A percentile compares a stretch with the other conserved stretches of the same genome.
These are phyloP conservation scores for Coendou prehensilis DNA, from an alignment of 2,797 vertebrate species.

Conservation along the genomic window DNA sequence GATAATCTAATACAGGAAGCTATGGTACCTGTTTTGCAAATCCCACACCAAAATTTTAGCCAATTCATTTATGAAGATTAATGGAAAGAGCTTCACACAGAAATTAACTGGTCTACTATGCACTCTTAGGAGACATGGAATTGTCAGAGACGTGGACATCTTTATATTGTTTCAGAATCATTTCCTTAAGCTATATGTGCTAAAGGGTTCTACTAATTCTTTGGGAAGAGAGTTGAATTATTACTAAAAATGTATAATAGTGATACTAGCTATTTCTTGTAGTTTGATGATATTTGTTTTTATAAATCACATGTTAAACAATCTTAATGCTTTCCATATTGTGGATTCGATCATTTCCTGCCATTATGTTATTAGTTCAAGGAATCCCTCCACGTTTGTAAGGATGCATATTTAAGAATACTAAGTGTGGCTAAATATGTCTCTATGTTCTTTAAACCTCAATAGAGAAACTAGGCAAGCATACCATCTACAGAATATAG, in stretches of 20 bases:
- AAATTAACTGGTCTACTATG: neutral
- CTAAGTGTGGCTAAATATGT: neutral
- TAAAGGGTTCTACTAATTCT: neutral
- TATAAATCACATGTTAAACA: constrained; percentile 8
- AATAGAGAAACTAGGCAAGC: neutral
- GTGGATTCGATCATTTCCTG: constrained; percentile 24
- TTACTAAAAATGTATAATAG: neutral
- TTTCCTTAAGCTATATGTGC: neutral
- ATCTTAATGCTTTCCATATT: constrained; percentile 52
- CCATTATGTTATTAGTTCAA: constrained; percentile 47
- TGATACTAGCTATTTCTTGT: neutral
- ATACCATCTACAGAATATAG: neutral
- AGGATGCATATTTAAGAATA: constrained; percentile 12
- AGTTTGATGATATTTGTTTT: constrained; percentile 50
- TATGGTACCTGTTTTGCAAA: neutral
- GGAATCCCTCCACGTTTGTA: neutral
- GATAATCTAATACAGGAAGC: constrained; percentile 2
- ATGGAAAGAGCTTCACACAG: neutral
- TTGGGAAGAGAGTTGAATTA: constrained; percentile 9
- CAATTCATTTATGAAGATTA: neutral
- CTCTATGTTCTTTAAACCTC: neutral
- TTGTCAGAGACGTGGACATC: neutral
- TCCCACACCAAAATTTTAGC: neutral
- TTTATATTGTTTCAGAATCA: constrained; percentile 8
- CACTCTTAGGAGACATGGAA: neutral